These are phyloP conservation scores for Blera fallax DNA, from an alignment of 2,888 invertebrate species.

Conservation along the genomic window DNA sequence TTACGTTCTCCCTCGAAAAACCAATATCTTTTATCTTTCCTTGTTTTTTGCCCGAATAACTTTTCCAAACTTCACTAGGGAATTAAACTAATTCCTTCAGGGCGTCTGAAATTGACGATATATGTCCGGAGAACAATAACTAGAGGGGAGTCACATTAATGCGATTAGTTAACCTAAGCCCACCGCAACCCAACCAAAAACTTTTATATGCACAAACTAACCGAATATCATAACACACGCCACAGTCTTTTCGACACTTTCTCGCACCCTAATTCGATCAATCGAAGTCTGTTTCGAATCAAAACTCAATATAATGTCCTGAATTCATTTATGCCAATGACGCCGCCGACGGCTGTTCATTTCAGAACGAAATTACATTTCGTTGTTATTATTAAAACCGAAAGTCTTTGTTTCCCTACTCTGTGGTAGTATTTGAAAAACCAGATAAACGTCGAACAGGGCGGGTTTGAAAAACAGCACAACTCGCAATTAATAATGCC, in stretches of 20 bases:
- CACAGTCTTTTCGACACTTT: neutral
- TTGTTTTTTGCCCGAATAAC: neutral
- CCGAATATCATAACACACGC: neutral
- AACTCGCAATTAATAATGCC: slow-evolving; percentile 45
- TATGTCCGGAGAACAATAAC: neutral
- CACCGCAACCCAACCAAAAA: neutral
- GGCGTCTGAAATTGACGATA: neutral
- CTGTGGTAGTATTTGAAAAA: neutral
- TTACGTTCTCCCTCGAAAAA: neutral
- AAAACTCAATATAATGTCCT: neutral
- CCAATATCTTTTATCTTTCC: neutral
- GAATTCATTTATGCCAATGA: neutral
- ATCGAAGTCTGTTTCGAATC: neutral
- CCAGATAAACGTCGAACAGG: neutral
- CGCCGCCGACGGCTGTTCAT: neutral
- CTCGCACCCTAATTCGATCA: neutral
- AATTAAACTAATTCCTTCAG: neutral
- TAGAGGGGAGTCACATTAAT: neutral
- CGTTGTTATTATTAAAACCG: neutral
- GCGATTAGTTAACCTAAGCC: neutral
- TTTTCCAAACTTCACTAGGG: neutral
- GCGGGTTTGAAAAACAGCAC: neutral
- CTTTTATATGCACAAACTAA: neutral
- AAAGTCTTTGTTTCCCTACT: slow-evolving; percentile 30
- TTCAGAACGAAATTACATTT: neutral